phyloP scores from a whole-genome alignment of 37 sponge, comb jelly and placozoan species.

The Crambe crambe region DNA sequence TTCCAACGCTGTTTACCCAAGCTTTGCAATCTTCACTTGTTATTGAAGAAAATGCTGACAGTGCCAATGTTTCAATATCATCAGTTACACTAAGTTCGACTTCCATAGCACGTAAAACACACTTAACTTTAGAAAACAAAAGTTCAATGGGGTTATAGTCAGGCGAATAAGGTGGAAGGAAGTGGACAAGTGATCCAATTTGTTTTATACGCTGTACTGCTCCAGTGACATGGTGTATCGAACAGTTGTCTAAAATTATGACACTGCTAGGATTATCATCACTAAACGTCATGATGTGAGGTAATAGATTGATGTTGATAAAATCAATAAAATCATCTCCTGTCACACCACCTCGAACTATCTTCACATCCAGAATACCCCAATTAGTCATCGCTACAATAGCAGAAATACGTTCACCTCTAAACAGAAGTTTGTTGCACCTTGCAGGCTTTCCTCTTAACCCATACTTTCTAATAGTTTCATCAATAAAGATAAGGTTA shows the following conservation, averaged over 20 bases:
- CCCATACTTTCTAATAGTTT: too few relatives aligned
- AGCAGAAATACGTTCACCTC: conserved; percentile 33
- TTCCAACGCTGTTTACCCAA: conserved; percentile 1
- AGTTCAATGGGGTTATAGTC: background rate
- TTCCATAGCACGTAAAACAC: background rate
- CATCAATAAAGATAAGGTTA: too few relatives aligned
- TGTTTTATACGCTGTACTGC: background rate
- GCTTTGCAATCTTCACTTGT: conserved; percentile 22
- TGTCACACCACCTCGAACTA: background rate
- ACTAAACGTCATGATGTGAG: conserved; percentile 33
- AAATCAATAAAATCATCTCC: conserved; percentile 28
- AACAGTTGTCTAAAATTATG: background rate
- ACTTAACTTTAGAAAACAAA: conserved; percentile 1
- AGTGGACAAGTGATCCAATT: conserved; percentile 16
- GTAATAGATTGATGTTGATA: conserved; percentile 10
- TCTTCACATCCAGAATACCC: conserved; percentile 21
- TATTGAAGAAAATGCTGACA: background rate
- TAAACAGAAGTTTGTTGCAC: too few relatives aligned
- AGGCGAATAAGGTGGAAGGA: conserved; percentile 35
- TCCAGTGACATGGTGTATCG: conserved; percentile 30
- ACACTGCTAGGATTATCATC: background rate
- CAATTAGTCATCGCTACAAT: conserved; percentile 27
- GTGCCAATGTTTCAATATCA: conserved; percentile 3
- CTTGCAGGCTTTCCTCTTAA: too few relatives aligned
- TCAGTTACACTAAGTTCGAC: background rate